Conservation (phyloP, 2,113 vertebrate species). For the Crotophaga sulcirostris region DNA sequence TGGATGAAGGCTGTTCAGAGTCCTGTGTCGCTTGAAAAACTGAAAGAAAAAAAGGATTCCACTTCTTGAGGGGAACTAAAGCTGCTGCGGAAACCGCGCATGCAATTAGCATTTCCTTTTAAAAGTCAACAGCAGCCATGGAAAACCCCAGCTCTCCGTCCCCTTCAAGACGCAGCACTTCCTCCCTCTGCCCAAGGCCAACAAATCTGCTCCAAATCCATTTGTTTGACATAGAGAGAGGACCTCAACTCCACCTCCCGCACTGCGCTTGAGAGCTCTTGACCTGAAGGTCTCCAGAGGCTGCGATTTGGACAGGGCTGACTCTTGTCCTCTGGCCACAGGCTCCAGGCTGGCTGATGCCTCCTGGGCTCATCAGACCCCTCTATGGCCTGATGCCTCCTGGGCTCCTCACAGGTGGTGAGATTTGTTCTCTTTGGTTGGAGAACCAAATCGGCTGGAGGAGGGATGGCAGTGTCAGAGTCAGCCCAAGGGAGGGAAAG, state of each 20-base stretch:
- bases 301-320: background rate
- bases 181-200: background rate
- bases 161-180: background rate
- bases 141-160: background rate
- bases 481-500: background rate
- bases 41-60: background rate
- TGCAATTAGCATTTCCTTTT: background rate
- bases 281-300: too few species aligned
- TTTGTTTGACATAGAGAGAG: background rate
- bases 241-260: background rate
- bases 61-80: background rate
- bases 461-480: background rate
- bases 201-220: background rate
- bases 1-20: background rate
- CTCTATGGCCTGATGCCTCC: background rate
- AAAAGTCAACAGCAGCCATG: background rate
- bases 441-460: background rate
- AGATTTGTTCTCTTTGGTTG: background rate
- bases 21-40: background rate
- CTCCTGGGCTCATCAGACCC: background rate
- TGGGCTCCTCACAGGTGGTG: accelerated
- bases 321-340: background rate
- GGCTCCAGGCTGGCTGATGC: background rate
- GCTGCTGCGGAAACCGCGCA: background rate
- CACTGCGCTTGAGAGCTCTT: background rate